A percentile compares a stretch with the other conserved stretches of the same genome.
Evolutionary conservation across 1,140 invertebrate species (phyloP).

Genomic region (Anastrepha ludens): DNA sequence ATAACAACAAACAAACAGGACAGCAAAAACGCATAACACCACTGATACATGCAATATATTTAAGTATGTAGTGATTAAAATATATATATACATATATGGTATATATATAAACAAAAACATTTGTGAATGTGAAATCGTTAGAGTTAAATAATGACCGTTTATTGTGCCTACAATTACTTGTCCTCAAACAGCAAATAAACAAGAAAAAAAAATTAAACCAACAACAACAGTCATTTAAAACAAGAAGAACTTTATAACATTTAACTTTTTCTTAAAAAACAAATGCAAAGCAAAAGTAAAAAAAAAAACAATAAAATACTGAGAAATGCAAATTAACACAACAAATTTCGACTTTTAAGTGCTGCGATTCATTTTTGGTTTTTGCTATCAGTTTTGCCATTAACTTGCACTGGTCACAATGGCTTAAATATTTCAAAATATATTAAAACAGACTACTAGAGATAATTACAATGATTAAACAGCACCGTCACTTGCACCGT

Average conservation of each 20-base stretch:
- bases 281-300: background rate
- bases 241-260: background rate
- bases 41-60: background rate
- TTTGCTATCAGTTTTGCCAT: too few relatives aligned
- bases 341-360: background rate
- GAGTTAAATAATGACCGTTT: background rate
- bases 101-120: background rate
- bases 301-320: background rate
- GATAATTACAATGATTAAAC: background rate
- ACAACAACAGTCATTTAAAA: background rate
- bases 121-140: background rate
- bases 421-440: too few relatives aligned
- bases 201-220: background rate
- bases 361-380: too few relatives aligned
- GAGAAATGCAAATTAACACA: background rate
- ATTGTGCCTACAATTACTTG: conserved; percentile 28
- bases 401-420: too few relatives aligned
- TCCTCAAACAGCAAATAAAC: conserved; percentile 15
- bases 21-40: conserved; percentile 36
- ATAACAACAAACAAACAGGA: background rate
- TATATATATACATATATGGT: background rate
- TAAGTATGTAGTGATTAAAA: background rate
- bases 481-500: conserved; percentile 48
- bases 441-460: background rate
- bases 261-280: background rate